Evolutionary conservation across 2,888 invertebrate genomes (phyloP).

Genomic region (Oscheius sp.): DNA sequence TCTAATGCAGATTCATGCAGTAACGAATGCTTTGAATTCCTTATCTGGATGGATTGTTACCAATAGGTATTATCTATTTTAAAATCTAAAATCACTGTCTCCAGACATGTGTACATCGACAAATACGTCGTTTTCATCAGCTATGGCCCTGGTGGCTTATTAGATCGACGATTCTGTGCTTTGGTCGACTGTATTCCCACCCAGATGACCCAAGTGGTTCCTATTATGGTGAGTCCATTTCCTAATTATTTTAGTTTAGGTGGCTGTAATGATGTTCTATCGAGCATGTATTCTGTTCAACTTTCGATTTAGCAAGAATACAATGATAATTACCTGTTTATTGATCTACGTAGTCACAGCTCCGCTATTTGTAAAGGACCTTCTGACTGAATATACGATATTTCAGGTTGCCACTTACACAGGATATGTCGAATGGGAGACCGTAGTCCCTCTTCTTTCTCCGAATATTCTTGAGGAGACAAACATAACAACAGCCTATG

Average conservation of each 20-base stretch:
- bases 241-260: too few species aligned
- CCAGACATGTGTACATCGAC: neutral
- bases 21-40: neutral
- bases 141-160: neutral
- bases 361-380: neutral
- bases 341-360: neutral
- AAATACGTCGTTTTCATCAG: neutral
- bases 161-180: neutral
- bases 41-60: neutral
- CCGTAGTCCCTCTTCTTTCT: neutral
- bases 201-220: neutral
- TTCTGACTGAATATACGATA: neutral
- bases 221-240: too few species aligned
- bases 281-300: constrained; percentile 1
- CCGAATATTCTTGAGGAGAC: neutral
- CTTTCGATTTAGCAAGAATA: neutral
- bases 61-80: neutral
- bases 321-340: neutral
- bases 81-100: neutral
- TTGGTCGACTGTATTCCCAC: neutral
- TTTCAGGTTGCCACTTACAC: neutral
- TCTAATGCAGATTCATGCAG: neutral
- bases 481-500: neutral
- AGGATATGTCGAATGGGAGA: neutral
- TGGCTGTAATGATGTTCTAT: neutral